A percentile compares a stretch with the other conserved stretches of the same genome.
Conservation (phyloP, 2,797 vertebrate genomes). For the Sarcophilus harrisii region DNA sequence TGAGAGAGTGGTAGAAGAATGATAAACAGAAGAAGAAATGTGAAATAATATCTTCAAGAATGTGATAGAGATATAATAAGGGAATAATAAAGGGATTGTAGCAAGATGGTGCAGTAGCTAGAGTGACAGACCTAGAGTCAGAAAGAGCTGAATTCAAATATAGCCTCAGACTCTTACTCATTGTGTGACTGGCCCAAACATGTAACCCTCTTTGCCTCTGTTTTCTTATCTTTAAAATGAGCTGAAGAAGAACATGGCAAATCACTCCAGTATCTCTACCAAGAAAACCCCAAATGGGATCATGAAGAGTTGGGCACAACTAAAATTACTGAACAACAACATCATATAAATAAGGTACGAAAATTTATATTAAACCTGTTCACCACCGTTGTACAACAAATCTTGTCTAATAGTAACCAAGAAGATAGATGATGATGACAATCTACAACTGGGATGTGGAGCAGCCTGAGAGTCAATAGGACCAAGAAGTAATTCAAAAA, state of each 20-base stretch:
- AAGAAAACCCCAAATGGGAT: background rate
- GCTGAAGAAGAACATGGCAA: background rate
- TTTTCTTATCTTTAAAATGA: background rate
- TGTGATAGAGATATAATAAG: background rate
- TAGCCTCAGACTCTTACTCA: background rate
- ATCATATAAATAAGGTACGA: background rate
- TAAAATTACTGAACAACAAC: background rate
- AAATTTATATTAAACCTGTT: background rate
- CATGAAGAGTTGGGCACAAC: background rate
- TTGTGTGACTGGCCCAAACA: background rate
- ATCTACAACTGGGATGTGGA: background rate
- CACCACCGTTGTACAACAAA: background rate
- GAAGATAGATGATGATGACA: background rate
- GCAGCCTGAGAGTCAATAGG: background rate
- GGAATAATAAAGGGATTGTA: background rate
- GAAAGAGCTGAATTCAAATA: background rate
- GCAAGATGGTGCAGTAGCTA: background rate
- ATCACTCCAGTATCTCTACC: background rate
- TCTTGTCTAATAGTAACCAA: background rate
- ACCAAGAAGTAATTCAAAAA: background rate
- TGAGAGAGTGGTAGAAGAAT: background rate
- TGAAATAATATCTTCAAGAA: background rate
- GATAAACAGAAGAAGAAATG: background rate
- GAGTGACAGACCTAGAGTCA: background rate
- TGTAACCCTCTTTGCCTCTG: background rate